Evolutionary conservation across 1,140 invertebrate genomes (phyloP), one percentile per base, ranked within the genome.

Genomic region (Lordiphosa collinella): DNA sequence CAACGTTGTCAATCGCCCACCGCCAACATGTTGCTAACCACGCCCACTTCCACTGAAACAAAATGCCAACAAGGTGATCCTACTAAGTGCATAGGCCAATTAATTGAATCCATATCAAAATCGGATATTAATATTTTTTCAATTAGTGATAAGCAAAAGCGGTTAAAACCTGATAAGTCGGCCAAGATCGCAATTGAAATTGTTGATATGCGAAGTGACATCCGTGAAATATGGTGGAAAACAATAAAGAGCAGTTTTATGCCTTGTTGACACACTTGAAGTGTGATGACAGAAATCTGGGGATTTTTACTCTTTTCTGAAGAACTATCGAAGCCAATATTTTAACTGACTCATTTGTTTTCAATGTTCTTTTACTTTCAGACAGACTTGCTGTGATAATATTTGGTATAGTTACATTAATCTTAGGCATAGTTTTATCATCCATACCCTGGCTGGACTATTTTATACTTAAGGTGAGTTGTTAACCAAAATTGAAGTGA

Each of bases 361-460:
- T 36, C 8, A 12, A 12, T 54, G 11, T 16, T 40, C 2, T 56
- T 85, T 53, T 89, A 87, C 71, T 94, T 94, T 7, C 92, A 96
- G 94, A 94, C 89, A 93, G 94, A 78, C 89, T 95, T 67, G 93
- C 93, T 59, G 93, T 95, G 38, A 94, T 96, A 75, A 89, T 94
- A 63, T 91, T 96, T 82, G 95, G 94, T 67, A 90, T 95, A 67
- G 91, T 94, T 66, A 94, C 94, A 16, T 91, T 96, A 69, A 93
- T 93, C 16, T 92, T 95, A 72, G 95, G 94, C 48, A 94, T 96
- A 61, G 92, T 96, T 55, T 91, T 96, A 32, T 94, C 94, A 29
- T 94, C 94, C 62, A 94, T 96, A 87, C 95, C 95, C 46, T 96
- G 95, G 95, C 88, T 95, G 48, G 94, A 96, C 89, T 96, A 95